phyloP scores from a whole-genome alignment of 23 tunicate genomes.

The Oikopleura dioica region DNA sequence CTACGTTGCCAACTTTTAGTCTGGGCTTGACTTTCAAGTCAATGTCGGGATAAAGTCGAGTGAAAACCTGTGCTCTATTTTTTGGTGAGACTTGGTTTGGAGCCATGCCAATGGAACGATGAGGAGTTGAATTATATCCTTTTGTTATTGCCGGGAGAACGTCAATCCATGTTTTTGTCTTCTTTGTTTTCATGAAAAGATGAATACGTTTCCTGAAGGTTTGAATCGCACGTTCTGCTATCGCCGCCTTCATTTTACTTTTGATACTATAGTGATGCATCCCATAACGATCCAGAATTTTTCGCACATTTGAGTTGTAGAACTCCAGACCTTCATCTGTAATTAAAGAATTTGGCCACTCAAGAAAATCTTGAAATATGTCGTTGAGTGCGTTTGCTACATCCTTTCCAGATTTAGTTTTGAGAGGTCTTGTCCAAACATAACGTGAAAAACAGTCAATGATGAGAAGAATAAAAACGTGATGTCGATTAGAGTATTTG shows the following conservation, averaged over 20 bases:
- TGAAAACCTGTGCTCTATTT: neutral
- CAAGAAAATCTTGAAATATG: neutral
- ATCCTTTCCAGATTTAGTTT: neutral
- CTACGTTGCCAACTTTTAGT: neutral
- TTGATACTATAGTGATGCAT: conserved; percentile 10
- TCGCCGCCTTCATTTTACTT: neutral
- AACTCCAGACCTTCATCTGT: conserved; percentile 6
- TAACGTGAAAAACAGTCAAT: neutral
- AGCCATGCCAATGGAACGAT: neutral
- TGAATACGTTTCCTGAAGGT: neutral
- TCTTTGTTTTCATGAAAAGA: neutral
- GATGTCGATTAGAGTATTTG: neutral
- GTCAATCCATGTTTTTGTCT: conserved; percentile 10
- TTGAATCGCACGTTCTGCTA: neutral
- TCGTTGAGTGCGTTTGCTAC: neutral
- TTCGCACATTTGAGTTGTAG: neutral
- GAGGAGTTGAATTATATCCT: neutral
- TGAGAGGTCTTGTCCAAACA: neutral
- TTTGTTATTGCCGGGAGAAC: neutral
- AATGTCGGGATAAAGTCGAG: neutral
- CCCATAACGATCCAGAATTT: neutral
- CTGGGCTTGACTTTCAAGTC: neutral
- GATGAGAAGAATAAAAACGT: neutral
- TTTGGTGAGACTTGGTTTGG: neutral
- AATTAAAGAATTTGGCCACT: neutral